A percentile compares a stretch with the other conserved stretches of the same genome.
Conservation (phyloP, 2,797 vertebrate species). For the Dromococcyx pavoninus region DNA sequence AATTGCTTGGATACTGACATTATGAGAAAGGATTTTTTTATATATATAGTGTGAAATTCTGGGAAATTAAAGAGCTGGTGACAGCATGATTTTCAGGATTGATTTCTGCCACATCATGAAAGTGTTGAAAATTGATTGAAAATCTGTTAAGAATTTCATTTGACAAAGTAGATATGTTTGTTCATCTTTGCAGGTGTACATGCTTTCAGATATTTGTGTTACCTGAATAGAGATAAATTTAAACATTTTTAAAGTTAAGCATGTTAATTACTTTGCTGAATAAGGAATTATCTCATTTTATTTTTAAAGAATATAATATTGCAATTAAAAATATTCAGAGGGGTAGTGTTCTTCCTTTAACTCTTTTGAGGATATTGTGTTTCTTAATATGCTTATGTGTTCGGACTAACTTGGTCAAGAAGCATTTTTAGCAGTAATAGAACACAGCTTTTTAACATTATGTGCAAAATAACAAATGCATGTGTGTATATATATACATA, state of each 20-base stretch:
- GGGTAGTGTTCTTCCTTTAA: not conserved
- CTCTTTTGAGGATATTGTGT: not conserved
- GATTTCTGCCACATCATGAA: not conserved
- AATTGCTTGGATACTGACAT: slow-evolving; percentile 3
- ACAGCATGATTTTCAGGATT: not conserved
- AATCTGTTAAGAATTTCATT: not conserved
- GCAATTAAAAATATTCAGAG: not conserved
- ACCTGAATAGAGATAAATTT: not conserved
- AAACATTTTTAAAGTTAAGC: not conserved
- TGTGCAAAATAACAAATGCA: not conserved
- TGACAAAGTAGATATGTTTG: not conserved
- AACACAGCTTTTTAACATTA: not conserved
- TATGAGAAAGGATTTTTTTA: slow-evolving; percentile 4
- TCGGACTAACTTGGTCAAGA: not conserved
- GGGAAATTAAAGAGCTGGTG: not conserved
- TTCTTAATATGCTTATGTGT: not conserved
- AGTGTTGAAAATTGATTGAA: slow-evolving; percentile 2
- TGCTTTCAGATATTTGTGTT: not conserved
- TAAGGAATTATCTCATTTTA: not conserved
- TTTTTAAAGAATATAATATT: not conserved
- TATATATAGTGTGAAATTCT: not conserved
- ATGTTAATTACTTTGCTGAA: not conserved
- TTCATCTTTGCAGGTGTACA: not conserved
- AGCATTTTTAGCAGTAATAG: not conserved
- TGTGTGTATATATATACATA: not conserved